Conservation (phyloP, 2,888 invertebrate genomes). For the Eulithis prunata region DNA sequence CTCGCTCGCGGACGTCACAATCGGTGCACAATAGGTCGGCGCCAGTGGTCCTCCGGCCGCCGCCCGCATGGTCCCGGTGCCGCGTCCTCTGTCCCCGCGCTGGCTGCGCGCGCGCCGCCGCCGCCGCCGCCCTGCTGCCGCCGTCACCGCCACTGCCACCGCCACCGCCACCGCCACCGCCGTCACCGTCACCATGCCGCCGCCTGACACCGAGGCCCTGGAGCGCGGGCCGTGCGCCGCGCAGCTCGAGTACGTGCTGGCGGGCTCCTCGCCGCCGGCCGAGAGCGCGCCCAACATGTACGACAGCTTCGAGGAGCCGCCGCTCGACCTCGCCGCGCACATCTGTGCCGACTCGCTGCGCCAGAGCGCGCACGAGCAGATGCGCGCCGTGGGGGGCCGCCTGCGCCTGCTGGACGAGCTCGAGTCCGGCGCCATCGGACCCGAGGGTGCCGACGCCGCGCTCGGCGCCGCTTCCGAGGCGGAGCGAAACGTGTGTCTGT, state of each 20-base stretch:
- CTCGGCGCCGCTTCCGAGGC: slow-evolving; percentile 85
- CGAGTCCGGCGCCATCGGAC: slow-evolving; percentile 86
- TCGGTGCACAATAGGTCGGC: slow-evolving; percentile 65
- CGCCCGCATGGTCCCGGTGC: slow-evolving; percentile 76
- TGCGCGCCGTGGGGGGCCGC: slow-evolving; percentile 88
- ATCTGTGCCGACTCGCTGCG: slow-evolving; percentile 90
- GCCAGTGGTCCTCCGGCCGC: slow-evolving; percentile 64
- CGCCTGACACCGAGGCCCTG: slow-evolving; percentile 75
- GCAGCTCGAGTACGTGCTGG: slow-evolving; percentile 91
- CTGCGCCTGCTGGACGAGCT: slow-evolving; percentile 89
- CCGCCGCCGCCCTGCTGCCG: slow-evolving; percentile 52
- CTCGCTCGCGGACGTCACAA: slow-evolving; percentile 62
- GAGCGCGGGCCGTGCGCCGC: slow-evolving; percentile 88
- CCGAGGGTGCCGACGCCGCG: slow-evolving; percentile 80
- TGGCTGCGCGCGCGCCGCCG: slow-evolving; percentile 61
- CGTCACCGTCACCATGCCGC: slow-evolving; percentile 51
- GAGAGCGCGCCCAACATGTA: slow-evolving; percentile 92
- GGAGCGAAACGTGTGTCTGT: slow-evolving; percentile 88
- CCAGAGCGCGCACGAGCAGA: slow-evolving; percentile 89
- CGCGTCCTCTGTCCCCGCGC: slow-evolving; percentile 62
- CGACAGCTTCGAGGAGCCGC: slow-evolving; percentile 91
- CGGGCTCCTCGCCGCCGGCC: slow-evolving; percentile 91
- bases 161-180: slow-evolving; percentile 48
- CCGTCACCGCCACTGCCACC: slow-evolving; percentile 49
- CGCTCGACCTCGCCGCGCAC: slow-evolving; percentile 88